These are phyloP conservation scores for Holotrichia oblita DNA, from an alignment of 1,140 invertebrate species.

Conservation along the genomic window DNA sequence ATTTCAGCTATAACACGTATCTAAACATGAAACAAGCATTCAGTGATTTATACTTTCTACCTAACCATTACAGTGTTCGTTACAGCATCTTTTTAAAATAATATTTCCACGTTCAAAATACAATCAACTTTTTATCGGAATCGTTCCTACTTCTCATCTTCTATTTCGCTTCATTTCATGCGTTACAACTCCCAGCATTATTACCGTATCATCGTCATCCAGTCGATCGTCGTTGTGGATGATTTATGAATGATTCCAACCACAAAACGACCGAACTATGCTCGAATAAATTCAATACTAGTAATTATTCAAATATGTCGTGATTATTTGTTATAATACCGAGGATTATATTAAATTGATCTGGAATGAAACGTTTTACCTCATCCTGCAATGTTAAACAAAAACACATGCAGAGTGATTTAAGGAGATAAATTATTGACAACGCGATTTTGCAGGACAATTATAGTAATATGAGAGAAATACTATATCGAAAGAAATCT, in stretches of 20 bases:
- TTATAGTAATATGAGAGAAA: no score
- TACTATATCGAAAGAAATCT: no score
- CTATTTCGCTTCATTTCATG: not conserved
- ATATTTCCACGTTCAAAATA: not conserved
- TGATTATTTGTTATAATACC: not conserved
- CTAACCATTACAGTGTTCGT: not conserved
- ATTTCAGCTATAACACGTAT: no score
- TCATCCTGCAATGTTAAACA: not conserved
- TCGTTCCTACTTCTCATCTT: not conserved
- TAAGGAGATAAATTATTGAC: no score
- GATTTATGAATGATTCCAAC: slow-evolving; percentile 6
- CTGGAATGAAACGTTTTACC: not conserved
- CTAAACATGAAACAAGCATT: no score
- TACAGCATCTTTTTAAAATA: not conserved
- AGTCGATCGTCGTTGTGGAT: not conserved
- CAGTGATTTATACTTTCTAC: no score
- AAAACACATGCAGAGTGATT: no score
- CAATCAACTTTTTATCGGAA: not conserved
- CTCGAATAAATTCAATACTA: slow-evolving; percentile 18
- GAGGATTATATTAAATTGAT: not conserved
- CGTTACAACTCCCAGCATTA: not conserved
- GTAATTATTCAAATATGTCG: not conserved
- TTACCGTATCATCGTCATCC: not conserved
- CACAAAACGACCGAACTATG: slow-evolving; percentile 3
- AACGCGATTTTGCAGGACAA: no score